Percentiles rank a stretch among this genome's conserved stretches.
Evolutionary conservation across 2,113 vertebrate species (phyloP).

Genomic region (Ctenomys sociabilis): DNA sequence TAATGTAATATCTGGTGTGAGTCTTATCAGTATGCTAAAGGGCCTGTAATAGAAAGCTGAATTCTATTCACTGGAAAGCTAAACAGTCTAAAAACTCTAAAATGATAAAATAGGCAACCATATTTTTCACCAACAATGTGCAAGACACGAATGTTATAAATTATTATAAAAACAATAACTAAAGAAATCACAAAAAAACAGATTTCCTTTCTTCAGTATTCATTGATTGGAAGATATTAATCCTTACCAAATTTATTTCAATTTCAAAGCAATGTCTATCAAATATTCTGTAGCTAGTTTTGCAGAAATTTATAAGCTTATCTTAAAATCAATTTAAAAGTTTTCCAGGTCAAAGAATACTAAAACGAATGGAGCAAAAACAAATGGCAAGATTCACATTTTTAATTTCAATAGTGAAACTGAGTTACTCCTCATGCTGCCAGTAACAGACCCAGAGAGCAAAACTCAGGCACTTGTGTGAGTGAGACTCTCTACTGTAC

Average conservation of each 20-base stretch:
- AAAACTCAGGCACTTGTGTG: too few species aligned
- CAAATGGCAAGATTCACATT: neutral
- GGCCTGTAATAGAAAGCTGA: neutral
- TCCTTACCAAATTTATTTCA: neutral
- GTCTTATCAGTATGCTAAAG: neutral
- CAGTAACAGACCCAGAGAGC: too few species aligned
- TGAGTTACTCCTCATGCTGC: too few species aligned
- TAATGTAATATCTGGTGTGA: neutral
- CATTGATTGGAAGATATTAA: neutral
- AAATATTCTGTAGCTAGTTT: neutral
- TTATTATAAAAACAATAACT: neutral
- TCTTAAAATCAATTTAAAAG: neutral
- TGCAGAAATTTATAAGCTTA: neutral
- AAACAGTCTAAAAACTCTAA: neutral
- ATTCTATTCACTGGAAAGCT: neutral
- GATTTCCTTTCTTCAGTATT: neutral
- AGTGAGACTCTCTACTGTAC: too few species aligned
- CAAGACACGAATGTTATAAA: neutral
- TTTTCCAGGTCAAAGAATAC: neutral
- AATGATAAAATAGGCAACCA: conserved; percentile 27
- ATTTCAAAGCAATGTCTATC: neutral
- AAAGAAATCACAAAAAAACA: neutral
- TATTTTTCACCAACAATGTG: neutral
- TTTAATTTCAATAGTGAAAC: conserved; percentile 15
- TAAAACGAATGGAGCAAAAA: neutral